Base-by-base conservation (phyloP, 2,888 invertebrate species). In the Hermaeophaga mercurialis region DNA sequence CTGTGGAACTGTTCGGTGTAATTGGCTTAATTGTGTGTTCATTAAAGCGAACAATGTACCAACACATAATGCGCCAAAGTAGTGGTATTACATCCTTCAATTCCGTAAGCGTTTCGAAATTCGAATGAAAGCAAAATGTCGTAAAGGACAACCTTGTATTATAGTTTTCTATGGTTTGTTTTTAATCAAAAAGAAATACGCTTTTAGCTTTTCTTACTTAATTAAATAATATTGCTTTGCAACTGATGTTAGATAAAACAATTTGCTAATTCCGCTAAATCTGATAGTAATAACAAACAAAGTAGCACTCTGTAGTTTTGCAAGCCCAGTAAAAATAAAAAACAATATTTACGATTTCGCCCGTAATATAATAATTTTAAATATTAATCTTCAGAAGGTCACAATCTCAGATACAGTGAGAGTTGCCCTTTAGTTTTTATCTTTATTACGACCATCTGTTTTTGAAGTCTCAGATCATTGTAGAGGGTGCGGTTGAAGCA, bases 111-210 rank as follows among this genome's bases (percentile, higher is more conserved):
- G 46, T 58, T 54, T 38, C 58, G 38, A 58, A 53, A 58, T 49
- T 31, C 44, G 26, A 53, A 48, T 36, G 54, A 58, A 58, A 58
- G 58, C 49, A 49, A 19, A 52, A 33, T 54, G 54, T 50, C 44
- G 45, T 36, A 54, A 49, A 54, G 47, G 36, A 46, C 50, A 44
- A 54, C 58, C 58, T 58, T 58, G 53, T 33, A 41, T 47, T 44
- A 24, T 18, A 26, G 31, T 47, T 34, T 49, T 49, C 24, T 34
- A 38, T 28, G 28, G 48, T 38, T 39, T 24, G 33, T 33, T 48
- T 48, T 24, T 48, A 38, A 26, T 8, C 9, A 45, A 45, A 31
- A 46, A 34, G 19, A 39, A 36, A 15, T 9, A 14, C 36, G 7
- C 36, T 9, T 36, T 36, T 36, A 36, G 17, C 3, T 36, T 36